Evolutionary conservation across 1,140 invertebrate species (phyloP), one percentile per base, ranked within the genome.

Genomic region (Pogonomyrmex barbatus): DNA sequence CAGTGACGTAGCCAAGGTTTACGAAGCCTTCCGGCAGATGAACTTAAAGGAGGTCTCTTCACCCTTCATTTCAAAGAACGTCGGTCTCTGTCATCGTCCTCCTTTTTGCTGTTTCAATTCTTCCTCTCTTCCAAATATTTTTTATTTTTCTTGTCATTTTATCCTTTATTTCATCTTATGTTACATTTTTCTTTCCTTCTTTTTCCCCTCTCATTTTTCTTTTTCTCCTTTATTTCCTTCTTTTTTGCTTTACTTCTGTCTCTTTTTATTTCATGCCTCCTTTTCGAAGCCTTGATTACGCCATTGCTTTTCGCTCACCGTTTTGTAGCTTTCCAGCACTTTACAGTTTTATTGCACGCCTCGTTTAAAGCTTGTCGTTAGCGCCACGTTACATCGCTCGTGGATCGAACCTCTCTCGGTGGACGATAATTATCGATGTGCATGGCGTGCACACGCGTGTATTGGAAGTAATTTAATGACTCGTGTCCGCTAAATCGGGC

Each of bases 401-500:
- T 50, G 45, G 79, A 71, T 71, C 79, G 68, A 82, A 82, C 39
- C n/a, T 71, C 67, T 56, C 39, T 82, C 60, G 36, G 47, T 39
- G 47, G 8, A 73, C 54, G 79, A 12, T 30, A 83, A 83, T 83
- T 83, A 83, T 83, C 68, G 79, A 60, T 56, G 67, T 39, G 50
- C 39, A 33, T 24, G 60, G 62, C 77, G 42, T 58, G 79, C 30
- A 60, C 12, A 45, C 36, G 79, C 33, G 6, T 39, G 68, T 50
- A 33, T 62, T 56, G 54, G 54, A 12, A 42, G 42, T 83, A 83
- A 82, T 82, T 73, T 82, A 82, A 83, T 75, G 79, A 83, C 67
- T 60, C 79, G 79, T 83, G 70, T 75, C 30, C 54, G 30, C 52
- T 75, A 83, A 83, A 70, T 71, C 47, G 68, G 42, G 14, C 2